Conservation (phyloP, 2,888 invertebrate genomes). For the Hemithea aestivaria region DNA sequence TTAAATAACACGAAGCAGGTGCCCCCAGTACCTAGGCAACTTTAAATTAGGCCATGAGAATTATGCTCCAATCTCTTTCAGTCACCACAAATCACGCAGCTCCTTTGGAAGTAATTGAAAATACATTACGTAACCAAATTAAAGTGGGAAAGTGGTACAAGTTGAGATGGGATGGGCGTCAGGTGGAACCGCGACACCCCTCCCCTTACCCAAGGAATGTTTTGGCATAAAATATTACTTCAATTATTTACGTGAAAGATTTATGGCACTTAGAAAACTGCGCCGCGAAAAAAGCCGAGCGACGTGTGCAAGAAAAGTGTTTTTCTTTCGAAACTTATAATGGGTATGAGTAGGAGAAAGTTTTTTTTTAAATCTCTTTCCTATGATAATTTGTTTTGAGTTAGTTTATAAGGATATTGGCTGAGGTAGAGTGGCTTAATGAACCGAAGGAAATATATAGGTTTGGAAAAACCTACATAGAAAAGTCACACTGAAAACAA, state of each 20-base stretch:
- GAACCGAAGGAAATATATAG: slow-evolving; percentile 13
- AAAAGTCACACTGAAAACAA: slow-evolving; percentile 1
- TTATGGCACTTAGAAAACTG: slow-evolving; percentile 79
- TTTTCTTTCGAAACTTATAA: slow-evolving; percentile 78
- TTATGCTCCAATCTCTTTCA: slow-evolving; percentile 67
- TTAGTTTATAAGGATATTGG: slow-evolving; percentile 68
- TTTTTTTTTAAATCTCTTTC: slow-evolving; percentile 71
- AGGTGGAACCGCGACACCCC: slow-evolving; percentile 68
- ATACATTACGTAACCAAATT: slow-evolving; percentile 80
- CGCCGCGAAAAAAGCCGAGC: slow-evolving; percentile 75
- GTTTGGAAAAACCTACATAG: not conserved
- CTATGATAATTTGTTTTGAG: slow-evolving; percentile 79
- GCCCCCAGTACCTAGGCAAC: slow-evolving; percentile 37
- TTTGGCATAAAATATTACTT: slow-evolving; percentile 81
- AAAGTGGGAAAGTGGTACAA: slow-evolving; percentile 77
- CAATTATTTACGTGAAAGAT: slow-evolving; percentile 80
- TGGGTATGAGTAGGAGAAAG: slow-evolving; percentile 75
- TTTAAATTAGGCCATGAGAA: slow-evolving; percentile 67
- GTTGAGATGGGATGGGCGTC: slow-evolving; percentile 65
- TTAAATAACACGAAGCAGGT: slow-evolving; percentile 11
- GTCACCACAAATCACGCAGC: slow-evolving; percentile 72
- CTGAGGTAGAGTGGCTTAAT: slow-evolving; percentile 34
- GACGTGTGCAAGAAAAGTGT: slow-evolving; percentile 79
- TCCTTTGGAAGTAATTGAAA: slow-evolving; percentile 77
- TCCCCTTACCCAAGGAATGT: slow-evolving; percentile 74